Evolutionary conservation across 2,113 vertebrate species (phyloP).

Genomic region (Scopus umbretta): DNA sequence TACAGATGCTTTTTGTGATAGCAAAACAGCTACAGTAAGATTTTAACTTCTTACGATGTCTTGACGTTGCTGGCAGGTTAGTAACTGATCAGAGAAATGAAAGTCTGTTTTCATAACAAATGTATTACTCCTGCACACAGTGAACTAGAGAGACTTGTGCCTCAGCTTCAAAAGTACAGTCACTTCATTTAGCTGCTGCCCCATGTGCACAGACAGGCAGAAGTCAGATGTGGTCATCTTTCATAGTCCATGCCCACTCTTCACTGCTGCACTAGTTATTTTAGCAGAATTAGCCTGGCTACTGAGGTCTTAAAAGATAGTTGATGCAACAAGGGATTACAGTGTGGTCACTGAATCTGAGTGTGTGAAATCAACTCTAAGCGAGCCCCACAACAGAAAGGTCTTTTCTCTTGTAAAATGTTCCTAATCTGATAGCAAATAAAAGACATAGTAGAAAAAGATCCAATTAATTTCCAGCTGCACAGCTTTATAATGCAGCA

Average conservation of each 20-base stretch:
- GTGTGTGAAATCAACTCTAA: neutral
- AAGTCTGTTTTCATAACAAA: neutral
- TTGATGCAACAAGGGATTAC: neutral
- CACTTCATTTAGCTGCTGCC: neutral
- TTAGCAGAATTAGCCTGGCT: neutral
- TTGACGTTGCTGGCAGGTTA: neutral
- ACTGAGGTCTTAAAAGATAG: neutral
- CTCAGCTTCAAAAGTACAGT: neutral
- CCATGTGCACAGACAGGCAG: neutral
- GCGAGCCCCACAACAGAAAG: neutral
- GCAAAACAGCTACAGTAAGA: neutral
- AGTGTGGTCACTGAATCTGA: neutral
- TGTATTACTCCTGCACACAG: neutral
- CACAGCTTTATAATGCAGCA: neutral
- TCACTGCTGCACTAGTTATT: neutral
- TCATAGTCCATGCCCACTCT: neutral
- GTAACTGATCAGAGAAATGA: neutral
- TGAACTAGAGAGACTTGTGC: neutral
- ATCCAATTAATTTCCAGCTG: neutral
- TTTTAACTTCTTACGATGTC: neutral
- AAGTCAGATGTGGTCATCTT: neutral
- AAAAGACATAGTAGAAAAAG: neutral
- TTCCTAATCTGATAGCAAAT: neutral
- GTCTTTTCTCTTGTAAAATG: neutral
- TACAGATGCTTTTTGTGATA: conserved; percentile 22